Evolutionary conservation across 2,888 invertebrate genomes (phyloP), one percentile per base, ranked within the genome.

Genomic region (Cosmia trapezina): DNA sequence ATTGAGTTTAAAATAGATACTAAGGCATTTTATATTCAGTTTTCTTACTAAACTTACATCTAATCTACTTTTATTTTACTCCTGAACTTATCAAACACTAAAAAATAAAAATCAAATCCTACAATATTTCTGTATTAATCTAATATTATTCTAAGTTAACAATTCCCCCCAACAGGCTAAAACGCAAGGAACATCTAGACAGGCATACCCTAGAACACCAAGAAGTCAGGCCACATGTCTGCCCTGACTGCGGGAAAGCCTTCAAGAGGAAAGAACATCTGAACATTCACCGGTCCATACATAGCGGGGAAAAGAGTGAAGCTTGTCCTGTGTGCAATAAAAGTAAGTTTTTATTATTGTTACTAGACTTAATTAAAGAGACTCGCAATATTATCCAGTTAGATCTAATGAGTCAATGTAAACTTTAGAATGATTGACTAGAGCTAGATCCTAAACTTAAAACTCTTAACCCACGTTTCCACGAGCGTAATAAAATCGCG

Each of bases 221-320:
- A 89, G 98, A 98, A 8, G 97, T 98, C 78, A 92, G 98, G 82
- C 98, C 98, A 0, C 97, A 97, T 84, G 96, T 97, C 0, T 98
- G 98, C 89, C 96, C 97, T 0, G 97, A 98, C 43, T 98, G 98
- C 88, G 97, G 97, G 91, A 98, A 98, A 89, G 97, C 96, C 0
- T 98, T 98, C 91, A 98, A 98, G 87, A 96, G 98, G 86, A 98
- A 98, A 94, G 98, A 98, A 89, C 98, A 98, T 88, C 95, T 98
- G 62, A 98, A 98, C 89, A 97, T 98, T 57, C 98, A 98, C 90
- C 97, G 97, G 84, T 97, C 98, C 61, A 98, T 98, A 86, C 98
- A 98, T 90, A 97, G 97, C 45, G 98, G 98, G 0, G 97, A 97
- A 87, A 98, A 98, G 91, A 97, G 97, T 37, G 97, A 98, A 87